phyloP scores from a whole-genome alignment of 2,888 invertebrate genomes.

The Synergus umbraculus region DNA sequence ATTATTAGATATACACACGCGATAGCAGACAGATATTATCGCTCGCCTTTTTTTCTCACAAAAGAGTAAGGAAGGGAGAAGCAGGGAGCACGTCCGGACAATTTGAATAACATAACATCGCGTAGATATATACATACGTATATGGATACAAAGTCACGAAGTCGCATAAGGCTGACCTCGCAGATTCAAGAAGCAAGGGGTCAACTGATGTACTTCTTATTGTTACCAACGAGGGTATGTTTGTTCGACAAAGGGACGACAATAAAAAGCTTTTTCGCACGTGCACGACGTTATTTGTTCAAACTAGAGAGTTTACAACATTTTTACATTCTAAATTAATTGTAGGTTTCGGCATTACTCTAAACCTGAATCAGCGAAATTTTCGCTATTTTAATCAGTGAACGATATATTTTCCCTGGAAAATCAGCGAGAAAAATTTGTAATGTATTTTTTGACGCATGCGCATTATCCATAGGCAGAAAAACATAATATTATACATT shows the following conservation, averaged over 20 bases:
- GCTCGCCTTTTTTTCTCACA: slow-evolving; percentile 59
- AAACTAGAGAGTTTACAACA: background rate
- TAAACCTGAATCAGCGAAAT: too few species aligned
- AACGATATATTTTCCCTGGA: too few species aligned
- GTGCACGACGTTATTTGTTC: slow-evolving; percentile 1
- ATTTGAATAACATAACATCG: slow-evolving; percentile 57
- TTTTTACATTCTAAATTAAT: too few species aligned
- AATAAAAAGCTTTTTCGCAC: background rate
- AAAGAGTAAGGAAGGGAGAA: slow-evolving; percentile 52
- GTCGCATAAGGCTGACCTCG: slow-evolving; percentile 26
- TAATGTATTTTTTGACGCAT: too few species aligned
- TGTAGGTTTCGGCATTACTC: too few species aligned
- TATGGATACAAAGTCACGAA: slow-evolving; percentile 42
- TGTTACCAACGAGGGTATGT: slow-evolving; percentile 42
- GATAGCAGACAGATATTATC: slow-evolving; percentile 67
- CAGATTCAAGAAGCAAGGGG: slow-evolving; percentile 24
- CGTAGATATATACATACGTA: slow-evolving; percentile 15
- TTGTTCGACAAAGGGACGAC: slow-evolving; percentile 26
- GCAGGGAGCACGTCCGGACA: slow-evolving; percentile 48
- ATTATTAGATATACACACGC: slow-evolving; percentile 68
- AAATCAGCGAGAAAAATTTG: too few species aligned
- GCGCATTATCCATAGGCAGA: too few species aligned
- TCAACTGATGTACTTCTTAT: slow-evolving; percentile 37
- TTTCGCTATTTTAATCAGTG: too few species aligned
- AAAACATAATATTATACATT: too few species aligned